phyloP scores from a whole-genome alignment of 2,888 invertebrate genomes.

The Sinhomidia bicolor region DNA sequence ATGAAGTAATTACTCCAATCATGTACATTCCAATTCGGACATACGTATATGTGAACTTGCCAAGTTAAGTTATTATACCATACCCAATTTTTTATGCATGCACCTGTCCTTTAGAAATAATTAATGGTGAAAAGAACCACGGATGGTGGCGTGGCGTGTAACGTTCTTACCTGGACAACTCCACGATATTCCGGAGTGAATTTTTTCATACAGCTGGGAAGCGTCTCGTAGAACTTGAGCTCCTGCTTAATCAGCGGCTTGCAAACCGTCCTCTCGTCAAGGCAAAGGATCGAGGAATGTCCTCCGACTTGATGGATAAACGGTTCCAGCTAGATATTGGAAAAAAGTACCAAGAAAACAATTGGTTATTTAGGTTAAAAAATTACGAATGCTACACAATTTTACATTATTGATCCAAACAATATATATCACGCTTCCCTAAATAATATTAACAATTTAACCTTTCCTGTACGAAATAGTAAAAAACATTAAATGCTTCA shows the following conservation, averaged over 20 bases:
- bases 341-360: neutral
- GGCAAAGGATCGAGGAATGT: slow-evolving; percentile 83
- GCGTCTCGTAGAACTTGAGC: slow-evolving; percentile 83
- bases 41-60: no score
- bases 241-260: slow-evolving; percentile 84
- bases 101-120: neutral
- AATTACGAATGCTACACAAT: neutral
- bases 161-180: slow-evolving; percentile 81
- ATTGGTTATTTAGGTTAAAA: neutral
- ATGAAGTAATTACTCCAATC: neutral
- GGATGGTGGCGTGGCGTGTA: no score
- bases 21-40: neutral
- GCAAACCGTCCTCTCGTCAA: slow-evolving; percentile 84
- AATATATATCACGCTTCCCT: no score
- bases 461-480: slow-evolving; percentile 71
- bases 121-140: neutral
- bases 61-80: neutral
- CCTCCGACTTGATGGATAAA: slow-evolving; percentile 85
- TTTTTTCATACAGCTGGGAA: slow-evolving; percentile 83
- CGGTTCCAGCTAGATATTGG: slow-evolving; percentile 82
- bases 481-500: neutral
- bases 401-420: no score
- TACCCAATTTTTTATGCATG: neutral
- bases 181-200: slow-evolving; percentile 84
- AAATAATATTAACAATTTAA: neutral